A percentile compares a stretch with the other conserved stretches of the same genome.
These are phyloP conservation scores for Cephalopterus ornatus DNA, from an alignment of 2,113 vertebrate species.

Conservation along the genomic window DNA sequence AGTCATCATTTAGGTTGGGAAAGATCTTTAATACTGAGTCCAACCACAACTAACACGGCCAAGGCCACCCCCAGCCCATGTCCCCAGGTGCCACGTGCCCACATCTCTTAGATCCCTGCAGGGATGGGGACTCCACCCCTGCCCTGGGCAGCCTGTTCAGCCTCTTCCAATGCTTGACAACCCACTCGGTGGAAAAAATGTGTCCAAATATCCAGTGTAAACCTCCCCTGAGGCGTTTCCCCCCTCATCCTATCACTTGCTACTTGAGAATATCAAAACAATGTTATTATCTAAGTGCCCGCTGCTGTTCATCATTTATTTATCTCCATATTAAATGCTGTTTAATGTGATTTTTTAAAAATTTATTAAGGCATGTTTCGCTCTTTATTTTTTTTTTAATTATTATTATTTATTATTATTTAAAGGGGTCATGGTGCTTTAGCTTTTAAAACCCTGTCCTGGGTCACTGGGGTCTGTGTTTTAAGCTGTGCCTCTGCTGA, in stretches of 20 bases:
- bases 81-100: background rate
- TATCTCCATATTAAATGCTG: accelerated
- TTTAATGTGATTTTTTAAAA: background rate
- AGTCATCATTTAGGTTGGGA: background rate
- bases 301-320: background rate
- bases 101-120: background rate
- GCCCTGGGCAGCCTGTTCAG: too few relatives aligned
- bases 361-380: background rate
- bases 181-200: background rate
- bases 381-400: background rate
- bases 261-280: background rate
- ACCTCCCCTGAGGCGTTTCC: background rate
- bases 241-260: background rate
- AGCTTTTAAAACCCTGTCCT: background rate
- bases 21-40: background rate
- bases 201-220: background rate
- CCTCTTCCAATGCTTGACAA: background rate
- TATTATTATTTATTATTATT: too few relatives aligned
- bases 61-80: accelerated
- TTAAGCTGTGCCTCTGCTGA: background rate
- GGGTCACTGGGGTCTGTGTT: background rate
- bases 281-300: background rate
- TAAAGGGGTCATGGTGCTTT: background rate
- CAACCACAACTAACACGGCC: background rate
- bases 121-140: background rate